Percentiles rank a stretch among this genome's conserved stretches.
phyloP scores from a whole-genome alignment of 2,113 vertebrate genomes.

The Chlorodrepanis virens region DNA sequence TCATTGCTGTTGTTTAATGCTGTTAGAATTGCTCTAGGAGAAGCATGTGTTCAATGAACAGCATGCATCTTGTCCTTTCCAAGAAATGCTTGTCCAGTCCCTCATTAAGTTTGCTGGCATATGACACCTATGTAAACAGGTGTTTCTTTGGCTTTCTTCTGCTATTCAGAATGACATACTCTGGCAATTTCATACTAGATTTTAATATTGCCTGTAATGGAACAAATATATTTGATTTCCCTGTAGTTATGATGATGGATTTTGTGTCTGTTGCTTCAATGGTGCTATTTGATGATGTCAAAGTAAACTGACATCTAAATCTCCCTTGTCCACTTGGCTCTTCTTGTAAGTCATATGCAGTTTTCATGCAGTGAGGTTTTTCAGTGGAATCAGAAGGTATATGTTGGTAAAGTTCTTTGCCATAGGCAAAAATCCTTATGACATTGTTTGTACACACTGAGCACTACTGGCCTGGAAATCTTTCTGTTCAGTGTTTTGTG shows the following conservation, averaged over 20 bases:
- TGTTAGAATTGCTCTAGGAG: neutral
- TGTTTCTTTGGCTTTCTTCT: neutral
- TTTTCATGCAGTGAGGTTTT: neutral
- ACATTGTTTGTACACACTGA: neutral
- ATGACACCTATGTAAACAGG: neutral
- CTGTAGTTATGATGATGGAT: neutral
- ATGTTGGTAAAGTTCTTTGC: neutral
- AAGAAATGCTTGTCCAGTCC: neutral
- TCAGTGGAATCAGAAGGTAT: neutral
- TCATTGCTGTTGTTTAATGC: neutral
- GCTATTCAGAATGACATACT: neutral
- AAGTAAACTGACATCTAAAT: neutral
- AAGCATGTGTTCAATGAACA: neutral
- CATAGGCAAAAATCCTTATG: neutral
- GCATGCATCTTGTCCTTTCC: neutral
- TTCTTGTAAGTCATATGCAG: fast-evolving
- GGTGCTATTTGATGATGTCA: neutral
- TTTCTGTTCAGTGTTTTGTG: neutral
- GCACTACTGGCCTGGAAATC: neutral
- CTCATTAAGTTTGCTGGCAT: neutral
- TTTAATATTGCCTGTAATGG: neutral
- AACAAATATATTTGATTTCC: neutral
- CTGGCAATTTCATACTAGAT: neutral
- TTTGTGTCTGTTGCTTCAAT: neutral
- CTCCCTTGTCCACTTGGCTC: neutral